Base-by-base conservation (phyloP, 2,888 invertebrate species). In the Ceramica pisi region DNA sequence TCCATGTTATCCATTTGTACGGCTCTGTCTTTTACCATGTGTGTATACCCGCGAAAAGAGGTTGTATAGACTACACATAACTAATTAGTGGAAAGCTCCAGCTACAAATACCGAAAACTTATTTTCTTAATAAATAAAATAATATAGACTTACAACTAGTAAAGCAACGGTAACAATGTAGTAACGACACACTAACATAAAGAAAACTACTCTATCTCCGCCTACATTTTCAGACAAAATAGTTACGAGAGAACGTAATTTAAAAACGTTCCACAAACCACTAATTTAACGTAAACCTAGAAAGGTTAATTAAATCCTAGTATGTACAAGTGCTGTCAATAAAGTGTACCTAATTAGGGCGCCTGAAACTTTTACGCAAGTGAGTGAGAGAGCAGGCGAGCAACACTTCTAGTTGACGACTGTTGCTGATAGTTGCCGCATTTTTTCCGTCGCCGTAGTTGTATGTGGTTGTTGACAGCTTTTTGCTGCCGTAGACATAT, bases 291-390 rank as follows among this genome's bases (percentile, higher is more conserved):
- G 19, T 66, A 56, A 57, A 67, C 60, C 61, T 59, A 66, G 50
- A 62, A 67, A 61, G 55, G 69, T 61, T 84, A 75, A 79, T 84
- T 72, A 83, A 80, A 75, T 82, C 55, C 62, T 57, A 53, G 65
- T 77, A 51, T 38, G 51, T 67, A 41, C 64, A 21, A 64, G 41
- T 35, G 56, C 70, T 73, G 78, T 80, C 80, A 75, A 84, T 85
- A 76, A 86, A 71, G 21, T 60, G 71, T 65, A 46, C 38, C 78
- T 85, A 85, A 86, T 85, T 85, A 80, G 70, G 46, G 50, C 59
- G 64, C 66, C 71, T 75, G 78, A 86, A 81, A 83, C 76, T 86
- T 83, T 73, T 73, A 60, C 65, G 9, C 57, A 44, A 56, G 53
- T 56, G 56, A 23, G n/a, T 48, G 16, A 41, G 14, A 3, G 14